These are phyloP conservation scores for Neodiprion fabricii DNA, from an alignment of 1,140 invertebrate genomes.

Conservation along the genomic window DNA sequence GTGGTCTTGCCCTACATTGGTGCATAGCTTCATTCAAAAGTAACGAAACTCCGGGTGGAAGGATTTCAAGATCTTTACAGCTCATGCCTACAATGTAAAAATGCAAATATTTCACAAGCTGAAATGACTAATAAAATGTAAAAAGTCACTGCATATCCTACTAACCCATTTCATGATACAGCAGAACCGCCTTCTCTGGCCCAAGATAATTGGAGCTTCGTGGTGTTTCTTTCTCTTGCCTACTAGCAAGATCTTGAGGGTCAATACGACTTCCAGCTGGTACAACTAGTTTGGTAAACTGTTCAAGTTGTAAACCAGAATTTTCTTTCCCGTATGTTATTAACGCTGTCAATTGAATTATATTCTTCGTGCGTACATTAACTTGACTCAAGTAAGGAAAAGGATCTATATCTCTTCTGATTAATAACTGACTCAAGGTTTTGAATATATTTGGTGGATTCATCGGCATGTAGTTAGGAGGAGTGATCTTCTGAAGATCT, in stretches of 20 bases:
- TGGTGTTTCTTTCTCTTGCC: conserved; percentile 44
- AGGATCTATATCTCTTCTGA: conserved; percentile 55
- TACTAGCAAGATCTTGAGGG: conserved; percentile 43
- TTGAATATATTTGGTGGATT: conserved; percentile 75
- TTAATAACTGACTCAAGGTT: conserved; percentile 72
- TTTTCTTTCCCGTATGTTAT: conserved; percentile 40
- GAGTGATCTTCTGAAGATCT: conserved; percentile 67
- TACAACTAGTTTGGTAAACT: conserved; percentile 51
- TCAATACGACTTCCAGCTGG: conserved; percentile 51
- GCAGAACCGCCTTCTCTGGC: conserved; percentile 45
- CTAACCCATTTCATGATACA: conserved; percentile 51
- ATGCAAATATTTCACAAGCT: background rate
- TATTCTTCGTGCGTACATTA: conserved; percentile 75
- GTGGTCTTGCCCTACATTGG: conserved; percentile 77
- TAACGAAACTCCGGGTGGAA: conserved; percentile 79
- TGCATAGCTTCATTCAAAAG: conserved; percentile 79
- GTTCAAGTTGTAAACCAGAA: background rate
- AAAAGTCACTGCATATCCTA: conserved; percentile 15
- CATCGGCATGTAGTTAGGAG: conserved; percentile 67
- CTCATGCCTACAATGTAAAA: conserved; percentile 65
- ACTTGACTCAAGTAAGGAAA: conserved; percentile 76
- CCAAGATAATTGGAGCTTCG: conserved; percentile 39
- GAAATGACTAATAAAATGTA: background rate
- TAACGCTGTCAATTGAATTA: conserved; percentile 69
- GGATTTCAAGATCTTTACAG: conserved; percentile 72